Evolutionary conservation across 2,888 invertebrate species (phyloP).

Genomic region (Spilarctia lutea): DNA sequence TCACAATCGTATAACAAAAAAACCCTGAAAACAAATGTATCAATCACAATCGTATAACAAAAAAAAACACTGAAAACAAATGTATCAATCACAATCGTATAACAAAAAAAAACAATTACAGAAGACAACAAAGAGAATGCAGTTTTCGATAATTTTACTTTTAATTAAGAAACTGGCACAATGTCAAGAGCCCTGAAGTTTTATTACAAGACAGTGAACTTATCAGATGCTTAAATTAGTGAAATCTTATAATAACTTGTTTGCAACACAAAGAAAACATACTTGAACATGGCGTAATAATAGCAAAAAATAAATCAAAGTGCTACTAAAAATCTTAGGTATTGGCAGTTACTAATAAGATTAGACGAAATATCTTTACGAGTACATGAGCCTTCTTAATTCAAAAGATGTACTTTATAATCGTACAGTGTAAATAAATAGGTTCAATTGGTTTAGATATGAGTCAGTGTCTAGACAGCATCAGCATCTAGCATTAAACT

Average conservation of each 20-base stretch:
- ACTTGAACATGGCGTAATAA: background rate
- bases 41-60: constrained; percentile 11
- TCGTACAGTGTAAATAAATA: background rate
- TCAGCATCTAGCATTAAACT: too few relatives aligned
- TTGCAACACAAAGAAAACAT: background rate
- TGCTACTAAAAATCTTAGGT: background rate
- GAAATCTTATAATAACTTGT: background rate
- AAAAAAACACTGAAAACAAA: constrained; percentile 89
- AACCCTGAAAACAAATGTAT: constrained; percentile 89
- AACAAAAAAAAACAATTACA: background rate
- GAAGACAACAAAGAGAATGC: background rate
- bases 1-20: constrained; percentile 10
- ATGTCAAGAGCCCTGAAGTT: constrained; percentile 13
- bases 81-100: constrained; percentile 6
- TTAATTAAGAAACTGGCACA: constrained; percentile 13
- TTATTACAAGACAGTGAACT: constrained; percentile 9
- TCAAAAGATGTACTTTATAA: background rate
- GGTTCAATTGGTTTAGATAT: background rate
- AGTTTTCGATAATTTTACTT: background rate
- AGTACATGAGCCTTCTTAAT: background rate
- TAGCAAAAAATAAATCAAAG: background rate
- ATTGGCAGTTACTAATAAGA: background rate
- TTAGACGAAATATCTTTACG: background rate
- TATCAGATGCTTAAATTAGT: background rate
- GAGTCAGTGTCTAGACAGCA: background rate